Base-by-base conservation (phyloP, 2,888 invertebrate genomes). In the Meta bourneti region DNA sequence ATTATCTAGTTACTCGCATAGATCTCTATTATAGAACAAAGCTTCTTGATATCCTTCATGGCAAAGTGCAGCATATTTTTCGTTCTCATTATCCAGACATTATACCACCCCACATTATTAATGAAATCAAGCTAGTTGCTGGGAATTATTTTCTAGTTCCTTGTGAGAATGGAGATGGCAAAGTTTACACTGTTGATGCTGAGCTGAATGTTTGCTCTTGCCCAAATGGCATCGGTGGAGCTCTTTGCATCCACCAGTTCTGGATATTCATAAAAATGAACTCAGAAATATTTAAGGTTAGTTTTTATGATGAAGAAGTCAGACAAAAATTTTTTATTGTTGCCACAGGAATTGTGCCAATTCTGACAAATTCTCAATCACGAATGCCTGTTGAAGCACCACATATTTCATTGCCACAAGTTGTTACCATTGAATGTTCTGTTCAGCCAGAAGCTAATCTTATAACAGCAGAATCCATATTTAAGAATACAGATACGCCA, bases 141-240 rank as follows among this genome's bases (percentile, higher is more conserved):
- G 90, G 86, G 0, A 86, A 86, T 82, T 91, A 91, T 86, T 91
- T 77, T 71, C n/a, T 91, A 52, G 81, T 91, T 74, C 86, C 90
- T 20, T 54, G 71, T 82, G 90, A 91, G 11, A 51, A 20, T 11
- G 74, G 19, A 70, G 90, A 81, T 61, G 85, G 49, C 9, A 86
- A 81, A 52, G 48, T 86, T 19, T 70, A 81, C 77, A 86, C 90
- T 9, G 80, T 91, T 19, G 90, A 91, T 81, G 77, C 77, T 6
- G 90, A 91, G 70, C 70, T 91, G 9, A 91, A 91, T 77, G 69
- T 49, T 19, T 91, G 90, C 81, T 86, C 90, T 77, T 91, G 90
- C 71, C 61, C 86, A 20, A 4, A 20, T 70, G 90, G 90, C n/a
- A 70, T 86, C 16, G 34, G 16, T 77, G 90, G 90, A n/a, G 71